phyloP scores from a whole-genome alignment of 2,113 vertebrate species.

The Lethenteron reissneri region DNA sequence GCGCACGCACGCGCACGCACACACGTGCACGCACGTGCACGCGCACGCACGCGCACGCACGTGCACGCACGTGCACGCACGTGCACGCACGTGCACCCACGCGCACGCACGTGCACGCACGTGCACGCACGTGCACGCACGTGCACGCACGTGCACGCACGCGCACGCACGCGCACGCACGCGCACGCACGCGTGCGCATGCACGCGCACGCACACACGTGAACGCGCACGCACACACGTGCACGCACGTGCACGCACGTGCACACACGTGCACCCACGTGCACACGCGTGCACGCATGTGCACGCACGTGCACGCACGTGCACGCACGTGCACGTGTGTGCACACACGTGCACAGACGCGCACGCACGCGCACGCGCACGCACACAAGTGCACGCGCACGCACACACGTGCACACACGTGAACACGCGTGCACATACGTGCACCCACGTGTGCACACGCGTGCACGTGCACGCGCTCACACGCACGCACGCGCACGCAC shows the following conservation, averaged over 20 bases:
- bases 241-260: background rate
- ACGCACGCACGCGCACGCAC: too few species aligned
- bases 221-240: background rate
- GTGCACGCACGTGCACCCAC: background rate
- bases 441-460: too few species aligned
- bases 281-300: background rate
- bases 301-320: too few species aligned
- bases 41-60: background rate
- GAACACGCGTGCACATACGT: too few species aligned
- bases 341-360: too few species aligned
- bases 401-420: too few species aligned
- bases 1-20: background rate
- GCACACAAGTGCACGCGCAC: too few species aligned
- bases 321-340: too few species aligned
- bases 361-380: too few species aligned
- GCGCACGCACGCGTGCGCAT: background rate
- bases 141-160: background rate
- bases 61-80: background rate
- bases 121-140: background rate
- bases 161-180: conserved; percentile 3
- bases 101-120: background rate
- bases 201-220: background rate
- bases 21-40: background rate
- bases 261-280: background rate
- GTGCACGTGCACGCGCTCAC: too few species aligned